phyloP scores from a whole-genome alignment of 2,888 invertebrate genomes.

The Sesamia inferens region DNA sequence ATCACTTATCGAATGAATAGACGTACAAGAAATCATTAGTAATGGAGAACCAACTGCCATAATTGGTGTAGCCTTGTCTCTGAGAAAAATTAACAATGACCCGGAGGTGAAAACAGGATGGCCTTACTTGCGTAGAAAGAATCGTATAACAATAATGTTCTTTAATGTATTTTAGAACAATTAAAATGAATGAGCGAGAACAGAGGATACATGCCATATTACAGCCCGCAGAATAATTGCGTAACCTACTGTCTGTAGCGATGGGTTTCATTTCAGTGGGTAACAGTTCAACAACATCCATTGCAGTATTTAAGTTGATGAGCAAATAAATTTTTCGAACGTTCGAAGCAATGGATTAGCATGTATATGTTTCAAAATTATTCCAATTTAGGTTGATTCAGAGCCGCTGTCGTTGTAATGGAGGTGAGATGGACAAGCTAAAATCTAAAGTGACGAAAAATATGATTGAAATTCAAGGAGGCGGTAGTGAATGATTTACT shows the following conservation, averaged over 20 bases:
- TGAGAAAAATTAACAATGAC: slow-evolving; percentile 72
- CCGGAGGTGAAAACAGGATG: slow-evolving; percentile 71
- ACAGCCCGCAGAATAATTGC: neutral
- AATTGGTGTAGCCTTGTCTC: slow-evolving; percentile 62
- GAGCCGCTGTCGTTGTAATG: neutral
- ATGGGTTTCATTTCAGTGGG: too few relatives aligned
- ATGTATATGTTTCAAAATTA: too few relatives aligned
- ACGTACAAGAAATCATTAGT: slow-evolving; percentile 58
- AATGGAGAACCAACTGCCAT: slow-evolving; percentile 50
- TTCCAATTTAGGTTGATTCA: neutral
- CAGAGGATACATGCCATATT: neutral
- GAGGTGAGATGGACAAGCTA: neutral
- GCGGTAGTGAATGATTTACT: too few relatives aligned
- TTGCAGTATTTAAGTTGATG: too few relatives aligned
- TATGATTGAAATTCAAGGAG: neutral
- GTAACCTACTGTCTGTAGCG: too few relatives aligned
- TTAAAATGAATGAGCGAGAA: neutral
- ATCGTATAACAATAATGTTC: slow-evolving; percentile 24
- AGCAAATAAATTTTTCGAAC: too few relatives aligned
- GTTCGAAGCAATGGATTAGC: too few relatives aligned
- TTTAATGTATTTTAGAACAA: neutral
- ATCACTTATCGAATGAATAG: slow-evolving; percentile 48
- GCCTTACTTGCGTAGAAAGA: slow-evolving; percentile 61
- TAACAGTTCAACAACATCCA: too few relatives aligned
- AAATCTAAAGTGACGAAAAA: neutral